Evolutionary conservation across 2,797 vertebrate genomes (phyloP).

Genomic region (Vireo griseus): DNA sequence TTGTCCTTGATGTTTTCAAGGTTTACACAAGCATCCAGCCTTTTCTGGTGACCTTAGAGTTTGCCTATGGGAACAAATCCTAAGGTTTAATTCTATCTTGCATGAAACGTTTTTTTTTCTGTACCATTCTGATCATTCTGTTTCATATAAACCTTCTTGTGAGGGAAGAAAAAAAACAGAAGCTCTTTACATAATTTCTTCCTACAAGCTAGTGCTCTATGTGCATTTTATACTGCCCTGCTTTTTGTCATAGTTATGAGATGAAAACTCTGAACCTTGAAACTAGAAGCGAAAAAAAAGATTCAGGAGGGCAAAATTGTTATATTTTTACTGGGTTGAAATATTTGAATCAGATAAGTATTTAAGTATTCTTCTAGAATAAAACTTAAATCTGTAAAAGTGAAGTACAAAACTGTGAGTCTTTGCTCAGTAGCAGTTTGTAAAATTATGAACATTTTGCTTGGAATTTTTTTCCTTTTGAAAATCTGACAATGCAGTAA

Average conservation of each 20-base stretch:
- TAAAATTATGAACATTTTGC: neutral
- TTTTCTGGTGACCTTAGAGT: neutral
- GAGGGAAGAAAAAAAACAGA: slow-evolving; percentile 25
- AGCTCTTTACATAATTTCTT: neutral
- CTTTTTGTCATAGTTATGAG: neutral
- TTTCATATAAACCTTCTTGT: slow-evolving; percentile 24
- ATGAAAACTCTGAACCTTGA: neutral
- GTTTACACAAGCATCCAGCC: neutral
- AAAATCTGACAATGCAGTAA: neutral
- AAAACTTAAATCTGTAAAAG: neutral
- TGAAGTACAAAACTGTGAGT: neutral
- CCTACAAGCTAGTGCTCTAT: neutral
- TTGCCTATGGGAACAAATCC: neutral
- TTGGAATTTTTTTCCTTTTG: neutral
- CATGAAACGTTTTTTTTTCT: neutral
- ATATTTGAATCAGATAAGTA: neutral
- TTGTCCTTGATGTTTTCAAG: neutral
- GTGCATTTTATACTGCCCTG: neutral
- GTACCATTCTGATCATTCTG: neutral
- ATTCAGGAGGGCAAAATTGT: neutral
- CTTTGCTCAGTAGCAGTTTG: neutral
- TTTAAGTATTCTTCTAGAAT: neutral
- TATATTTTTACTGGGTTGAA: neutral
- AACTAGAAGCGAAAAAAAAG: neutral
- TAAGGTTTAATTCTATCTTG: neutral